phyloP scores from a whole-genome alignment of 2,113 vertebrate species.

The Malurus melanocephalus region DNA sequence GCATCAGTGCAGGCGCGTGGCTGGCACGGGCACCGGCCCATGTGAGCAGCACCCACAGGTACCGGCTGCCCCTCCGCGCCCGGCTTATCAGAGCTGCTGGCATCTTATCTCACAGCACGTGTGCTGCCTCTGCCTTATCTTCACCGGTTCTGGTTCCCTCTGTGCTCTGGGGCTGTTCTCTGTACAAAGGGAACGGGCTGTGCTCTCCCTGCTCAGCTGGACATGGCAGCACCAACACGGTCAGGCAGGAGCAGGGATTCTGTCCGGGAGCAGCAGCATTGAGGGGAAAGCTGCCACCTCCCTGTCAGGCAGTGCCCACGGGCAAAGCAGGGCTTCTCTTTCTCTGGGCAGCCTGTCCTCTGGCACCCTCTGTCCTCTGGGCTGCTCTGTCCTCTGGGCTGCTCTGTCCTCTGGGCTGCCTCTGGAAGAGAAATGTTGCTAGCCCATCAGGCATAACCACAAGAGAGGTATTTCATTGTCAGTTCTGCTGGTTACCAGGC shows the following conservation, averaged over 20 bases:
- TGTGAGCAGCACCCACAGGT: background rate
- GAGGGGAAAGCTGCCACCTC: background rate
- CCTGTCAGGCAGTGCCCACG: background rate
- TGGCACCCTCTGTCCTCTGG: background rate
- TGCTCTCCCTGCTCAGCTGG: background rate
- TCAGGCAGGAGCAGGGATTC: background rate
- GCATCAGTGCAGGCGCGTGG: accelerated
- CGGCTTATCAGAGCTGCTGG: background rate
- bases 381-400: too few relatives aligned
- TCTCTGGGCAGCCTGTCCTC: too few relatives aligned
- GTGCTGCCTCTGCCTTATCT: accelerated
- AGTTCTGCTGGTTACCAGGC: background rate
- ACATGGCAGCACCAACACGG: accelerated
- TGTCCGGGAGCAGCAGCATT: background rate
- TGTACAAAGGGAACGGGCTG: background rate
- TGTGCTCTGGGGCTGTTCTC: background rate
- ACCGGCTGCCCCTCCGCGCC: background rate
- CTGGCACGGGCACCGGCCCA: accelerated
- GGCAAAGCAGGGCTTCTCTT: background rate
- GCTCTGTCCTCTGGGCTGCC: background rate
- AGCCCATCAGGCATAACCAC: background rate
- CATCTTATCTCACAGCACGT: accelerated
- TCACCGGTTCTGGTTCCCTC: background rate
- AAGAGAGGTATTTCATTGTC: background rate
- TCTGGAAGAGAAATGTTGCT: background rate